Evolutionary conservation across 2,888 invertebrate species (phyloP), one percentile per base, ranked within the genome.

Genomic region (Rhyacophila evoluta): DNA sequence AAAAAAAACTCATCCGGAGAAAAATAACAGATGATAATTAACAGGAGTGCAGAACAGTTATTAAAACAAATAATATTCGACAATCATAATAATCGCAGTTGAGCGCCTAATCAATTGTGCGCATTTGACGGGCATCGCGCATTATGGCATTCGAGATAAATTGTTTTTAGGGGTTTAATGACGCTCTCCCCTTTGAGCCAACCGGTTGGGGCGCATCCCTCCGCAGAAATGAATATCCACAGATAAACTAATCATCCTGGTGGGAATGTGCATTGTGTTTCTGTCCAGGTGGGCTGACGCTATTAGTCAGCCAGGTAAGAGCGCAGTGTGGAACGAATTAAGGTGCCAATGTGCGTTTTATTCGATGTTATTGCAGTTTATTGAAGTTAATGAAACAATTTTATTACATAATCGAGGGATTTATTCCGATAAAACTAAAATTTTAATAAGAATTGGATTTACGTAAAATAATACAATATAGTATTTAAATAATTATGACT

Each of bases 351-450:
- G 28, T 11, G 28, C 72, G 25, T 39, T 71, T 71, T 75, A 29
- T 74, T 2, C 68, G 12, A 67, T 33, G 36, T 41, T 68, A 71
- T 39, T 37, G 37, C 74, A 74, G 41, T 79, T 79, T 79, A 75
- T 67, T 79, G 75, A 27, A 79, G 79, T 79, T 79, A 79, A 79
- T 79, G 39, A 33, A n/a, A 29, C 29, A 25, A 33, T 15, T 33
- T 74, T 41, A 55, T 19, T 10, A 19, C 19, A 19, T 55, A 55
- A 69, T n/a, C 12, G 12, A 29, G 33, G 33, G 15, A n/a, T n/a
- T n/a, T n/a, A n/a, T n/a, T n/a, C n/a, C n/a, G n/a, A n/a, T n/a
- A n/a, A n/a, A n/a, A n/a, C n/a, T n/a, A n/a, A n/a, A n/a, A n/a
- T n/a, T n/a, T n/a, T n/a, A n/a, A n/a, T n/a, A n/a, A n/a, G n/a